Base-by-base conservation (phyloP, 2,797 vertebrate species). In the Masticophis lateralis region DNA sequence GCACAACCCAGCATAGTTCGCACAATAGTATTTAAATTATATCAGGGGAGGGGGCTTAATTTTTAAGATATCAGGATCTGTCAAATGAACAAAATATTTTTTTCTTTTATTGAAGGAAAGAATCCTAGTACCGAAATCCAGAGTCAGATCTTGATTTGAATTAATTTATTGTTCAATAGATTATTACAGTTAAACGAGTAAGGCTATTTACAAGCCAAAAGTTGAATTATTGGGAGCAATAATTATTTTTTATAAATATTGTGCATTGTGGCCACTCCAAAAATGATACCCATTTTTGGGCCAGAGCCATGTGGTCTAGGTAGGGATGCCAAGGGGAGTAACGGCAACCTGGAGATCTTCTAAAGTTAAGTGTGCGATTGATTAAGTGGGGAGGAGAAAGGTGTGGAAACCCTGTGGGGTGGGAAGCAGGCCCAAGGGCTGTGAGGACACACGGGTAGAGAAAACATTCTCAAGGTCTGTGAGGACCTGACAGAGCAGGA, bases 201-300 rank as follows among this genome's bases (percentile, higher is more conserved):
- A 5, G 3, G 22, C 74, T 79, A 22, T 83, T 94, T 92, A 59
- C 93, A 74, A 74, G 25, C 61, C 37, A 83, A 83, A 47, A 83
- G 14, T 5, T 5, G 16, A 43, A 43, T 43, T 43, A 43, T 83
- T 47, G 4, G 5, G 10, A 47, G 18, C 74, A 83, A 83, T 97
- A 97, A 97, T 97, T 97, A 97, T 51, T 98, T 98, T 98, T 98
- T 98, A 97, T 97, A 94, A 96, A 69, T 69, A 69, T 32, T 69
- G 12, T 66, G 12, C 13, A 66, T n/a, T 66, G 14, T 32, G 66
- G 66, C n/a, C n/a, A 32, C 14, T 69, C 66, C 66, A 32, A 69
- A 69, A 69, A 18, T 18, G n/a, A 69, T 69, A 14, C 14, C 66
- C 66, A 32, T 32, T 69, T 69, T n/a, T 32, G 66, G n/a, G 66